Percentiles rank a stretch among this genome's conserved stretches.
phyloP scores from a whole-genome alignment of 2,113 vertebrate genomes.

The Lutjanus erythropterus region DNA sequence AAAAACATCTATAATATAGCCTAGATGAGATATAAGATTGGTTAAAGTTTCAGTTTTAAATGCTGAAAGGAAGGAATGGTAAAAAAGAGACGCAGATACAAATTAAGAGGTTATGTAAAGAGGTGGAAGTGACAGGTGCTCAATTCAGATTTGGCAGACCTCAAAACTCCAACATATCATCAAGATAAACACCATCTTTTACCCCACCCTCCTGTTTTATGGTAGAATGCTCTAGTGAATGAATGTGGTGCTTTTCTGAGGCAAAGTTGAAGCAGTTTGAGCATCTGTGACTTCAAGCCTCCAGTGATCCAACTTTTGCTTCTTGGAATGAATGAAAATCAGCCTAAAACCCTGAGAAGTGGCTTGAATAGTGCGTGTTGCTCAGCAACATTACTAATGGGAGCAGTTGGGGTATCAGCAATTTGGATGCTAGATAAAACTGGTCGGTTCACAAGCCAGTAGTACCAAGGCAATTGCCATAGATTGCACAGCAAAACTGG shows the following conservation, averaged over 20 bases:
- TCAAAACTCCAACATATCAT: background rate
- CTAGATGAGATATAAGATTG: too few relatives aligned
- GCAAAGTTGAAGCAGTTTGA: conserved; percentile 2
- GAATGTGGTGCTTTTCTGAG: background rate
- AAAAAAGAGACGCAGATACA: background rate
- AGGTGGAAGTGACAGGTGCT: background rate
- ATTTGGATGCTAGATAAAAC: conserved; percentile 18
- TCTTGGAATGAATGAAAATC: conserved; percentile 37
- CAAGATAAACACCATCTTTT: background rate
- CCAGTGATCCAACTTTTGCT: conserved; percentile 16
- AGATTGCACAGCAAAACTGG: conserved; percentile 20
- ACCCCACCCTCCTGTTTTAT: background rate
- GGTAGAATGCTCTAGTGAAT: background rate
- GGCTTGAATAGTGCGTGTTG: conserved; percentile 13
- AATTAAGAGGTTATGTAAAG: background rate
- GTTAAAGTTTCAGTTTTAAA: background rate
- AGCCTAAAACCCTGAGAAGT: conserved; percentile 1
- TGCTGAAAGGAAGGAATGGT: background rate
- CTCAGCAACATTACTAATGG: conserved; percentile 17
- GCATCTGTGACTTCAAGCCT: conserved; percentile 35
- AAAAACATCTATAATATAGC: too few relatives aligned
- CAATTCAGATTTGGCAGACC: background rate
- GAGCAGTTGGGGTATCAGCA: conserved; percentile 12
- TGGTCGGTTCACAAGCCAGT: conserved; percentile 12
- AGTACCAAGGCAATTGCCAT: background rate